Evolutionary conservation across 2,888 invertebrate species (phyloP).

Genomic region (Tillus elongatus): DNA sequence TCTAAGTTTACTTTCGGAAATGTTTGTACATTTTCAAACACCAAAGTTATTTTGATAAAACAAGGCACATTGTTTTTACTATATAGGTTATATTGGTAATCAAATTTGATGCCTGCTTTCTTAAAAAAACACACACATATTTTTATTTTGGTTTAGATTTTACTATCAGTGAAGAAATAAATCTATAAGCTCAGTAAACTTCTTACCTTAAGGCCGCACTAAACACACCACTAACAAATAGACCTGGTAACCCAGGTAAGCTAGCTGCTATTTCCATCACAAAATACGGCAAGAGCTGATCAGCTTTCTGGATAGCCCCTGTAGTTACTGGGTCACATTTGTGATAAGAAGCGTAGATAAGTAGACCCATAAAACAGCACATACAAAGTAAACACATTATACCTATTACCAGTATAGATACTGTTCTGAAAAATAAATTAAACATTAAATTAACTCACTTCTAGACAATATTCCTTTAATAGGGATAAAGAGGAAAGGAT

Average conservation of each 20-base stretch:
- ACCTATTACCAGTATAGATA: conserved; percentile 68
- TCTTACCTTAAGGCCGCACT: conserved; percentile 76
- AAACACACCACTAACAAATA: conserved; percentile 79
- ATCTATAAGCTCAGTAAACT: no score
- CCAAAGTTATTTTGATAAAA: no score
- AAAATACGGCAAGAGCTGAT: conserved; percentile 70
- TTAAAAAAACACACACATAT: no score
- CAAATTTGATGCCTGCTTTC: no score
- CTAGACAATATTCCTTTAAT: no score
- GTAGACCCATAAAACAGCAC: conserved; percentile 75
- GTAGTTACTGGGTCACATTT: conserved; percentile 78
- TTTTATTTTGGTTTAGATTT: no score
- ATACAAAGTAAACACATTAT: conserved; percentile 64
- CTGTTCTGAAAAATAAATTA: conserved; percentile 52
- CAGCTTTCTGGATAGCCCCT: conserved; percentile 58
- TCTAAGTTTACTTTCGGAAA: no score
- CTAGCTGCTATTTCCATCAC: conserved; percentile 70
- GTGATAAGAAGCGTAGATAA: conserved; percentile 77
- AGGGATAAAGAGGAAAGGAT: no score
- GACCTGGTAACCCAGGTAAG: conserved; percentile 71
- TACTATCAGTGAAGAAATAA: no score
- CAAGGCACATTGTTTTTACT: no score
- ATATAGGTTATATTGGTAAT: no score
- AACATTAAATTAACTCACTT: neutral
- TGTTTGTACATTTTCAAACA: no score